Evolutionary conservation across 2,797 vertebrate genomes (phyloP).

Genomic region (Tauraco hartlaubi): DNA sequence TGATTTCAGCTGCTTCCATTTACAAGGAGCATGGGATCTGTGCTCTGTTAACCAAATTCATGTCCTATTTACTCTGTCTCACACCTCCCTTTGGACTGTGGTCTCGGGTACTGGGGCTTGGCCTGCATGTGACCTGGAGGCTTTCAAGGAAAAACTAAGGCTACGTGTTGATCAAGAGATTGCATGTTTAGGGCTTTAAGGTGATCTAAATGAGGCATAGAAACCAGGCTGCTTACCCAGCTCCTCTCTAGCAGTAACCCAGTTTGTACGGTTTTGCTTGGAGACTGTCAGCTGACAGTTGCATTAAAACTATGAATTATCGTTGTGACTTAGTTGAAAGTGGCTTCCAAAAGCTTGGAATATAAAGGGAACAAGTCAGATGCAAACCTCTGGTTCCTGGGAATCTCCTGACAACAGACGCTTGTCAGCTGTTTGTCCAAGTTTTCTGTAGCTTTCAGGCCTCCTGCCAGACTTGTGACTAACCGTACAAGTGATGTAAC

Average conservation of each 20-base stretch:
- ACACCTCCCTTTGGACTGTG: background rate
- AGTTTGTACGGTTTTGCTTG: background rate
- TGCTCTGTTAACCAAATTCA: background rate
- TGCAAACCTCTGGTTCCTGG: background rate
- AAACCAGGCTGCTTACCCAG: background rate
- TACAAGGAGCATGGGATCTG: background rate
- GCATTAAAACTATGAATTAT: background rate
- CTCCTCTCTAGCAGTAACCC: background rate
- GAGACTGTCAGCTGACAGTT: background rate
- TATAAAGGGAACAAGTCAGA: background rate
- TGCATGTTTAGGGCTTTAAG: background rate
- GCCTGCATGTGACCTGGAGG: background rate
- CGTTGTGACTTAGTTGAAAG: background rate
- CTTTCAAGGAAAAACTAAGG: background rate
- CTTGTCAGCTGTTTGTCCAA: background rate
- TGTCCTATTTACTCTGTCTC: background rate
- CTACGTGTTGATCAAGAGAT: background rate
- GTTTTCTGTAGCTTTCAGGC: background rate
- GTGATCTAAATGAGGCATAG: background rate
- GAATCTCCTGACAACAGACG: background rate
- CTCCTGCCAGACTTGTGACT: constrained; percentile 18
- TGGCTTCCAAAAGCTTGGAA: background rate
- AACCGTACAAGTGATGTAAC: background rate
- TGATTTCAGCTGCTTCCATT: background rate
- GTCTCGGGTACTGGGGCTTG: background rate